Percentiles rank a stretch among this genome's conserved stretches.
These are phyloP conservation scores for Micromesistius poutassou DNA, from an alignment of 2,797 vertebrate species.

Conservation along the genomic window DNA sequence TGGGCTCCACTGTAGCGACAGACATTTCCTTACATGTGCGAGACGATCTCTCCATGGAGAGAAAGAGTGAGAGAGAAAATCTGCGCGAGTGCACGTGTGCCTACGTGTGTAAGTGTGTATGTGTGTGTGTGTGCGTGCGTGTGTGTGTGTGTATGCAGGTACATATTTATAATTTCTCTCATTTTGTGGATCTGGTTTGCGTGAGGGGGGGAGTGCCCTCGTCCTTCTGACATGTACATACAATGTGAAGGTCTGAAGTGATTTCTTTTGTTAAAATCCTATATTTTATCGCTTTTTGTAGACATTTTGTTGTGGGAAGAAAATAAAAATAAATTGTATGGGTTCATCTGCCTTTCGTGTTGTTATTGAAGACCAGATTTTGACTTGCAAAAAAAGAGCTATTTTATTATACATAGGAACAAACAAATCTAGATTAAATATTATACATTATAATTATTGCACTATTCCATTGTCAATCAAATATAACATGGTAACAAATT, in stretches of 20 bases:
- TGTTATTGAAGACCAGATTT: constrained; percentile 12
- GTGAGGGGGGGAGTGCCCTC: constrained; percentile 70
- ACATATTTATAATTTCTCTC: constrained; percentile 42
- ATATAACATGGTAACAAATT: not conserved
- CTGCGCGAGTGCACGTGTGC: constrained; percentile 26
- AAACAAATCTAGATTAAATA: not conserved
- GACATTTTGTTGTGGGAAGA: constrained; percentile 88
- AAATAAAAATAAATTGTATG: constrained; percentile 86
- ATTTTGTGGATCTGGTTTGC: constrained; percentile 52
- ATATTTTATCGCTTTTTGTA: constrained; percentile 98
- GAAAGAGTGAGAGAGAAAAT: not conserved
- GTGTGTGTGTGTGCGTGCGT: constrained; percentile 24
- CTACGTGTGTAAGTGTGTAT: constrained; percentile 24
- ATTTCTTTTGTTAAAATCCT: constrained; percentile 91
- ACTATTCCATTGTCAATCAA: not conserved
- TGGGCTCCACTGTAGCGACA: constrained; percentile 38
- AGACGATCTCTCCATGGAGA: not conserved
- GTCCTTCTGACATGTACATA: constrained; percentile 87
- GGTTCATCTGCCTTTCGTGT: constrained; percentile 71
- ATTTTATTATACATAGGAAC: constrained; percentile 14
- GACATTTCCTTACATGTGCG: constrained; percentile 27
- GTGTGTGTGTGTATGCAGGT: constrained; percentile 35
- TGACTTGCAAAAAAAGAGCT: not conserved
- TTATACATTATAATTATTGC: not conserved
- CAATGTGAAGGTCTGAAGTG: constrained; percentile 85